These are phyloP conservation scores for Agriopis marginaria DNA, from an alignment of 2,888 invertebrate species.

Conservation along the genomic window DNA sequence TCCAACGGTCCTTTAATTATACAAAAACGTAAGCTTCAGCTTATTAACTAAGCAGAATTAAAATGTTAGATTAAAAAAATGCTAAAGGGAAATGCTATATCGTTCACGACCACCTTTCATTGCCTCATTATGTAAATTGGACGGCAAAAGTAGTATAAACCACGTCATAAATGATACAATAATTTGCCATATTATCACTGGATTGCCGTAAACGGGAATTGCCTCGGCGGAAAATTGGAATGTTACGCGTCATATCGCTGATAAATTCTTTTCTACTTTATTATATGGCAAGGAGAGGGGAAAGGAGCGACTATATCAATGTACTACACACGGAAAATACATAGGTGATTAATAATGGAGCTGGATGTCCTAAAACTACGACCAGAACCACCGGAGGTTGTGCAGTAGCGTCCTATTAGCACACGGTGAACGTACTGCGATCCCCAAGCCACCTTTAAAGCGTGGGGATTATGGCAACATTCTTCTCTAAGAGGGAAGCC, in stretches of 20 bases:
- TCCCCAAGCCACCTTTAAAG: too few species aligned
- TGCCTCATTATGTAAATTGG: slow-evolving; percentile 64
- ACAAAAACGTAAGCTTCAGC: too few species aligned
- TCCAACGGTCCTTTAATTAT: background rate
- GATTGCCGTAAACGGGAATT: slow-evolving; percentile 49
- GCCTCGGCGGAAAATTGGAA: slow-evolving; percentile 45
- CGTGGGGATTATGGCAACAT: too few species aligned
- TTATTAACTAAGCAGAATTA: background rate
- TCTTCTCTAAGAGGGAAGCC: too few species aligned
- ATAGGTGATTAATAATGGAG: too few species aligned
- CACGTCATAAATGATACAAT: slow-evolving; percentile 56
- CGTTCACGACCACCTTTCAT: slow-evolving; percentile 48
- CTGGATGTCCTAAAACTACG: too few species aligned
- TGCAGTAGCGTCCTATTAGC: too few species aligned
- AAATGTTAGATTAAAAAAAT: background rate
- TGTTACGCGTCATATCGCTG: slow-evolving; percentile 25
- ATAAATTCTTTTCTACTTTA: slow-evolving; percentile 40
- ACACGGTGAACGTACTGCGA: too few species aligned
- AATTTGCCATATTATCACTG: slow-evolving; percentile 58
- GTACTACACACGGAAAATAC: too few species aligned
- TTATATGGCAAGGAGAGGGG: background rate
- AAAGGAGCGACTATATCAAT: background rate
- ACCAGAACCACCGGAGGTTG: too few species aligned
- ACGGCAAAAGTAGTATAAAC: slow-evolving; percentile 59
- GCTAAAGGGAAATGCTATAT: background rate